Percentiles rank a stretch among this genome's conserved stretches.
Evolutionary conservation across 1,140 invertebrate genomes (phyloP).

Genomic region (Bombus consobrinus): DNA sequence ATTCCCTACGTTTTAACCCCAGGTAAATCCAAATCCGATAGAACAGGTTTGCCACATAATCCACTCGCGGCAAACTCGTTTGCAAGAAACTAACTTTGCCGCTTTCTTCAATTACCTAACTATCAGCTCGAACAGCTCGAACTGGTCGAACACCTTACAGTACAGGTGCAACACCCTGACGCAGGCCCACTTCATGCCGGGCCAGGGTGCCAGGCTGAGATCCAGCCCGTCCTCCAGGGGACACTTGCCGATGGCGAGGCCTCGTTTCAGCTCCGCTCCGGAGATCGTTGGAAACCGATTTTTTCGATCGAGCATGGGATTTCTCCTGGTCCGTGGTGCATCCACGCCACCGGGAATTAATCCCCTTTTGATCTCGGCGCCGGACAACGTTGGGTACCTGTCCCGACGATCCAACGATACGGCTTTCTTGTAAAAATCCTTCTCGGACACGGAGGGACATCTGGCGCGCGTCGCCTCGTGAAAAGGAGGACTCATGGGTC

Average conservation of each 20-base stretch:
- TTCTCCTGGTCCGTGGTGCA: constrained; percentile 38
- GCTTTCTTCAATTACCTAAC: constrained; percentile 86
- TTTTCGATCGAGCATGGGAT: constrained; percentile 67
- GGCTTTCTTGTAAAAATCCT: constrained; percentile 78
- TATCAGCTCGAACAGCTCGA: constrained; percentile 90
- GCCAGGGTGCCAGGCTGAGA: constrained; percentile 85
- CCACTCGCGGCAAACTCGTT: neutral
- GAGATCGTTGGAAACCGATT: constrained; percentile 79
- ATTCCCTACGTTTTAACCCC: no score
- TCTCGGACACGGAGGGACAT: constrained; percentile 77
- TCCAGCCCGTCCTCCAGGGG: constrained; percentile 80
- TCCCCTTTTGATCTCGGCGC: constrained; percentile 77
- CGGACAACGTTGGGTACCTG: constrained; percentile 77
- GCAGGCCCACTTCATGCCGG: constrained; percentile 90
- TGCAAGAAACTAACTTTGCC: neutral
- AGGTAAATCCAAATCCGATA: neutral
- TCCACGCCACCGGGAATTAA: constrained; percentile 51
- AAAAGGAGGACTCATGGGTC: constrained; percentile 73
- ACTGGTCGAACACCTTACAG: constrained; percentile 91
- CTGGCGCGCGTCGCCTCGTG: constrained; percentile 62
- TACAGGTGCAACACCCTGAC: constrained; percentile 91
- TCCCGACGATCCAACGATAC: constrained; percentile 76
- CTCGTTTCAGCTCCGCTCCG: constrained; percentile 76
- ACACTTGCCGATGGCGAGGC: constrained; percentile 76
- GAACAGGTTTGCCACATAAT: neutral